phyloP scores from a whole-genome alignment of 2,888 invertebrate genomes.

The Augochlorella aurata region DNA sequence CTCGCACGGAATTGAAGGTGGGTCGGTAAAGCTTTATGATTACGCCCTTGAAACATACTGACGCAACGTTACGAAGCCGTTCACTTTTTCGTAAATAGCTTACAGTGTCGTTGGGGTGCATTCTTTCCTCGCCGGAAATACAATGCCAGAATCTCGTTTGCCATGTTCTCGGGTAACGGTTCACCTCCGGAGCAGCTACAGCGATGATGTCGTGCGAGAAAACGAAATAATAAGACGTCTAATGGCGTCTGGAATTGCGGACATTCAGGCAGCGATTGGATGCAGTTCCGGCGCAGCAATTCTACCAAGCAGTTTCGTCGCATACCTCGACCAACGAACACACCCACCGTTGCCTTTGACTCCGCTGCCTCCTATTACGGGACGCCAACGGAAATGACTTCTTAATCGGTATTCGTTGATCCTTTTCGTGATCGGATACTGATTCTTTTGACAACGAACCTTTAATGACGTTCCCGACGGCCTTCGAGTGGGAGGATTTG shows the following conservation, averaged over 20 bases:
- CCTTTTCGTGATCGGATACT: slow-evolving; percentile 46
- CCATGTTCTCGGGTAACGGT: slow-evolving; percentile 60
- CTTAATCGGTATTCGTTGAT: slow-evolving; percentile 75
- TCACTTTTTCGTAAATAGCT: slow-evolving; percentile 44
- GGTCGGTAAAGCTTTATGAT: background rate
- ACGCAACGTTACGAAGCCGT: slow-evolving; percentile 24
- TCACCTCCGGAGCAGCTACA: slow-evolving; percentile 60
- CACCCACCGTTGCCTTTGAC: slow-evolving; percentile 46
- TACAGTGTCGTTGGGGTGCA: slow-evolving; percentile 55
- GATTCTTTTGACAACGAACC: slow-evolving; percentile 28
- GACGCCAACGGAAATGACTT: slow-evolving; percentile 67
- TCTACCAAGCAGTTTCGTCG: slow-evolving; percentile 63
- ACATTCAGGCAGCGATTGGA: slow-evolving; percentile 77
- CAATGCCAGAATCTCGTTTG: slow-evolving; percentile 57
- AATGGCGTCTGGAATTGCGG: slow-evolving; percentile 75
- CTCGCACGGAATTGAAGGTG: background rate
- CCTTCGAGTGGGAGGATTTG: slow-evolving; percentile 7
- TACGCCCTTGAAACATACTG: slow-evolving; percentile 17
- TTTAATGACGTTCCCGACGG: slow-evolving; percentile 43
- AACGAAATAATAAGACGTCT: slow-evolving; percentile 78
- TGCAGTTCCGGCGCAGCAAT: slow-evolving; percentile 71
- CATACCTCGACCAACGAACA: slow-evolving; percentile 32
- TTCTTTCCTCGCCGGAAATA: slow-evolving; percentile 52
- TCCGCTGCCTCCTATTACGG: slow-evolving; percentile 53
- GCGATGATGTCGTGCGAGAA: slow-evolving; percentile 69